Evolutionary conservation across 2,113 vertebrate species (phyloP), one percentile per base, ranked within the genome.

Genomic region (Pollachius pollachius): DNA sequence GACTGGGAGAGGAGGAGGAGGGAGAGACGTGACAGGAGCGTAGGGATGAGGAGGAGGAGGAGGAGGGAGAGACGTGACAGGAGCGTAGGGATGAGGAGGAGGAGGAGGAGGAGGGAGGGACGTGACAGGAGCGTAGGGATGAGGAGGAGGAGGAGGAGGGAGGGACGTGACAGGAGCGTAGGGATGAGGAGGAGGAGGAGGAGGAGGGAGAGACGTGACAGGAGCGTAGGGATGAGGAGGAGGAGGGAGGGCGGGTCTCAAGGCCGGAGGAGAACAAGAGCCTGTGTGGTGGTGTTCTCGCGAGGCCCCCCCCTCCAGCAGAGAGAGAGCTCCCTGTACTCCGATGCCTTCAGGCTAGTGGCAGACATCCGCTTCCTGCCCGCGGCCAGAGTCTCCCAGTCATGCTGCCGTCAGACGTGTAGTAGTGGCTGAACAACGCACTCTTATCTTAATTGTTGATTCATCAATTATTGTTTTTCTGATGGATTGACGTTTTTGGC

Each of bases 231-330:
- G 41, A 41, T 4, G 54, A 41, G 37, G 37, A 41, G 37, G 37
- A 11, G 6, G 37, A 9, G 37, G 62, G 69, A 68, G n/a, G 71
- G 76, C 8, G 12, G 7, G 71, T 75, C 73, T 78, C 65, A 68
- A 67, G 19, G 60, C 54, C 2, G 8, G 63, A 80, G 67, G 54
- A 75, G 75, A 81, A 81, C 84, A 87, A 81, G 75, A 81, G 78
- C 70, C 7, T 64, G 62, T 25, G 72, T 69, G 16, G 34, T 21
- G 34, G 67, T 73, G 67, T 9, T 83, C 81, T 78, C 41, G 15
- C 65, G 71, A 71, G 76, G 79, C 11, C 13, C 56, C 41, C 41
- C 41, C 41, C 41, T 2, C 41, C 41, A 48, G 41, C 13, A 37
- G 34, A 37, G 77, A 69, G 4, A 75, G 60, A 19, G 80, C 65